Evolutionary conservation across 2,888 invertebrate species (phyloP).

Genomic region (Drosophila setosimentum): DNA sequence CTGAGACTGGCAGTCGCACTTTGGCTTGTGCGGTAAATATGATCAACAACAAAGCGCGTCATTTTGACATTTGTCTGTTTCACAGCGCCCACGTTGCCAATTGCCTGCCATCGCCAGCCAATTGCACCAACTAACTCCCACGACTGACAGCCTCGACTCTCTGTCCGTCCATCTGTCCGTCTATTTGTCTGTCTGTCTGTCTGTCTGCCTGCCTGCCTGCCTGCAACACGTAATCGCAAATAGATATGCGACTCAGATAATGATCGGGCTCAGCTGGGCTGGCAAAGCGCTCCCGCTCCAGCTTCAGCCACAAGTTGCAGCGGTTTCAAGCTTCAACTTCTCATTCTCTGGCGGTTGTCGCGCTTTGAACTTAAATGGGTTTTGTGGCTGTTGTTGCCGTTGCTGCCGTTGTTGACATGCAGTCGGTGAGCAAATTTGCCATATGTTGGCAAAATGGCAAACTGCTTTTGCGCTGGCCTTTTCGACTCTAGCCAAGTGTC

Average conservation of each 20-base stretch:
- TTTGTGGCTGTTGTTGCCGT: constrained; percentile 36
- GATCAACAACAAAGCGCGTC: constrained; percentile 82
- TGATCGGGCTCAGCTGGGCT: constrained; percentile 55
- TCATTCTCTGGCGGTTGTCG: constrained; percentile 69
- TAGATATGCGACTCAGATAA: constrained; percentile 76
- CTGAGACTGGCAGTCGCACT: neutral
- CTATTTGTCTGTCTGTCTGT: constrained; percentile 5
- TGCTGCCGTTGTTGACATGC: constrained; percentile 45
- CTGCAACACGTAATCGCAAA: constrained; percentile 53
- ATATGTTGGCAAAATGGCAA: constrained; percentile 74
- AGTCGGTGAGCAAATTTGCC: constrained; percentile 71
- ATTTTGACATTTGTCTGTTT: constrained; percentile 79
- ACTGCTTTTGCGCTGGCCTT: constrained; percentile 51
- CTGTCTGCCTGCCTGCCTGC: neutral
- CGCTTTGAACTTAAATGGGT: constrained; percentile 79
- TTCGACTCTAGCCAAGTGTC: constrained; percentile 55
- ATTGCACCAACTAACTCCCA: constrained; percentile 62
- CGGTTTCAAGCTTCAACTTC: constrained; percentile 31
- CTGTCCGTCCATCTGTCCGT: neutral
- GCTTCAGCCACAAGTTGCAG: constrained; percentile 15
- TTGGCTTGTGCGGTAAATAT: constrained; percentile 76
- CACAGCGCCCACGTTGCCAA: constrained; percentile 69
- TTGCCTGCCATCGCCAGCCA: constrained; percentile 60
- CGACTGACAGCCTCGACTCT: constrained; percentile 58
- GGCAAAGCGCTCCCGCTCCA: constrained; percentile 14